phyloP scores from a whole-genome alignment of 2,797 vertebrate genomes.

The Notoglanidium macrostoma region DNA sequence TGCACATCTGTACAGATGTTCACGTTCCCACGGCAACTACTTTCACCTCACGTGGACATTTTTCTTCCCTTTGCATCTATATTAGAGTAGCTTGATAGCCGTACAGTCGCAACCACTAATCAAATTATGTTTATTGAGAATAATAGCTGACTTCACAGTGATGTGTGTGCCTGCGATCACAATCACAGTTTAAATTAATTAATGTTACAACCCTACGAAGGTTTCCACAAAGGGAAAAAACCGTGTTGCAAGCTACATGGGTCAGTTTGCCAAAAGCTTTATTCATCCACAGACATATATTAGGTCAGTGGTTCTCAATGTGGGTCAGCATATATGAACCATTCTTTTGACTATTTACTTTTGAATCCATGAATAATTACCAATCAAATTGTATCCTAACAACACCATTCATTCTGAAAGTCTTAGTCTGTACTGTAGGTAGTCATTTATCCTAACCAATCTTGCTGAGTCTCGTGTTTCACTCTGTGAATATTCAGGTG shows the following conservation, averaged over 20 bases:
- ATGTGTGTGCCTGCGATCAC: neutral
- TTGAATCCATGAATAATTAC: neutral
- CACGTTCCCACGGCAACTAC: neutral
- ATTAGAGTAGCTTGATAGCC: neutral
- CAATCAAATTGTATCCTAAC: neutral
- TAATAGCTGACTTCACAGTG: neutral
- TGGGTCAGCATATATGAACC: neutral
- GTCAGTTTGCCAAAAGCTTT: neutral
- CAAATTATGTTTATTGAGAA: neutral
- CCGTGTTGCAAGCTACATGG: neutral
- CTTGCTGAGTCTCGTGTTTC: conserved; percentile 65
- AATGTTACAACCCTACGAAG: neutral
- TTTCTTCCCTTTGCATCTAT: neutral
- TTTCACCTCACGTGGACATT: neutral
- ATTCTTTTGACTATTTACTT: neutral
- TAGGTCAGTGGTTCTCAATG: neutral
- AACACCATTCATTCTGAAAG: neutral
- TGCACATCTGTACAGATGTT: neutral
- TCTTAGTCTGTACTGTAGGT: neutral
- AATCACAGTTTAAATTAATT: neutral
- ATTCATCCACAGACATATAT: neutral
- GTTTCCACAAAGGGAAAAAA: neutral
- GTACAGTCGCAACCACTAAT: neutral
- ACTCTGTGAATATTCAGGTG: conserved; percentile 70
- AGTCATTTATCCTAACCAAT: conserved; percentile 58